Evolutionary conservation across 2,797 vertebrate species (phyloP), one percentile per base, ranked within the genome.

Genomic region (Aythya fuligula): DNA sequence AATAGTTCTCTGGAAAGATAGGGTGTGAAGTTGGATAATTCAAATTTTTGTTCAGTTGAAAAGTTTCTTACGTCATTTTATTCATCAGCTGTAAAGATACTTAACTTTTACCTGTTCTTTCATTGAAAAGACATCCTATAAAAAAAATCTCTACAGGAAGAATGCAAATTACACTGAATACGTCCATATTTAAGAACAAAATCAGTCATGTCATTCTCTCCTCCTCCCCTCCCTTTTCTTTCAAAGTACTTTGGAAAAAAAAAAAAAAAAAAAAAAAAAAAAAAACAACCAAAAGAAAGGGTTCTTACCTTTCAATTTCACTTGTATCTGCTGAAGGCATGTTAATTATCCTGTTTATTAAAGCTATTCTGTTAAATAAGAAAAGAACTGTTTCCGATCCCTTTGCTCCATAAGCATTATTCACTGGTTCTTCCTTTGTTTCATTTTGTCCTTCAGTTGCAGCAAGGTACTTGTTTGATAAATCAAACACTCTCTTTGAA

Each of bases 401-500:
- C 11, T 93, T 95, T 30, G 74, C 73, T 71, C 58, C 84, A 58
- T 84, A 85, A 57, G 69, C 38, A 51, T 81, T 78, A 41, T 94
- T 95, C 62, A 93, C 82, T 2, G 57, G 28, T 61, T n/a, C 67
- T 30, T 70, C 74, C 65, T 82, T 73, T 54, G 72, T 94, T 56
- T 21, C 90, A 49, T 30, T 30, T 6, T 95, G 94, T 67, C 87
- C 94, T 67, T 97, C 93, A 85, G 96, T 96, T 43, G 92, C 87
- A 49, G 96, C 91, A 51, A 81, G 94, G 61, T 98, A 98, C 87
- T 98, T 98, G 45, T 85, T 94, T 58, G 98, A 96, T 82, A 98
- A 97, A 73, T 98, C 97, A 69, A 97, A 92, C 67, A 98, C 98
- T 96, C 97, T 98, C 58, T 93, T 96, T 57, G 98, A 98, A 87